Conservation (phyloP, 2,888 invertebrate genomes). For the Kuschelorhynchus macadamiae region DNA sequence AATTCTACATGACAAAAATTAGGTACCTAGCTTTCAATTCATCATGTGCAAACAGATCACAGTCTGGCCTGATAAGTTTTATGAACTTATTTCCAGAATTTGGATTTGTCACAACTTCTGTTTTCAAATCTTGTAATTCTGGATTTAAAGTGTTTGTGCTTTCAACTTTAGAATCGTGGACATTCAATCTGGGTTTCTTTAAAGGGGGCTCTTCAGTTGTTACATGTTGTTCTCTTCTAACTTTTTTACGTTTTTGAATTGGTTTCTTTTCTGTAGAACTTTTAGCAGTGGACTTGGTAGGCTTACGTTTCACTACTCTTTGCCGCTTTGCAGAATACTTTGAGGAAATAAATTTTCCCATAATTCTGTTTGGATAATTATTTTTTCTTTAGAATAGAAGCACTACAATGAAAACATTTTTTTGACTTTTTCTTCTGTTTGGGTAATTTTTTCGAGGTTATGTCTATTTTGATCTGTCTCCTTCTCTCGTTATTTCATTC, state of each 20-base stretch:
- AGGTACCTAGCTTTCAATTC: constrained; percentile 38
- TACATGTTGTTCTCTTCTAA: constrained; percentile 11
- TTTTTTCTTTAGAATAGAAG: too few species aligned
- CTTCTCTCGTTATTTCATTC: too few species aligned
- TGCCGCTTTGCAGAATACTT: constrained; percentile 45
- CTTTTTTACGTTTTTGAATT: neutral
- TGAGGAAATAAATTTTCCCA: constrained; percentile 51
- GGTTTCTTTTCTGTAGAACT: constrained; percentile 12
- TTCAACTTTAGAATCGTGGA: too few species aligned
- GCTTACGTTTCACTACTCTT: constrained; percentile 26
- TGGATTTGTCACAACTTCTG: constrained; percentile 8
- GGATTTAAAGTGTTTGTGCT: neutral
- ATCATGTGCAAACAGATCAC: constrained; percentile 42
- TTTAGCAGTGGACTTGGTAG: neutral
- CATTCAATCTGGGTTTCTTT: neutral
- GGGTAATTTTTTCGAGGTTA: too few species aligned
- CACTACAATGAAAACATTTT: too few species aligned
- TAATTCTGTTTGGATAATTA: too few species aligned
- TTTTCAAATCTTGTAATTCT: constrained; percentile 22
- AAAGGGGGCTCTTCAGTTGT: neutral
- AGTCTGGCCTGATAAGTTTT: constrained; percentile 8
- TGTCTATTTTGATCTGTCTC: too few species aligned
- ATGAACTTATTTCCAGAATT: constrained; percentile 12
- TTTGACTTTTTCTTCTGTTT: too few species aligned
- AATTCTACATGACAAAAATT: too few species aligned